Evolutionary conservation across 1,140 invertebrate species (phyloP), one percentile per base, ranked within the genome.

Genomic region (Acarapis woodi): DNA sequence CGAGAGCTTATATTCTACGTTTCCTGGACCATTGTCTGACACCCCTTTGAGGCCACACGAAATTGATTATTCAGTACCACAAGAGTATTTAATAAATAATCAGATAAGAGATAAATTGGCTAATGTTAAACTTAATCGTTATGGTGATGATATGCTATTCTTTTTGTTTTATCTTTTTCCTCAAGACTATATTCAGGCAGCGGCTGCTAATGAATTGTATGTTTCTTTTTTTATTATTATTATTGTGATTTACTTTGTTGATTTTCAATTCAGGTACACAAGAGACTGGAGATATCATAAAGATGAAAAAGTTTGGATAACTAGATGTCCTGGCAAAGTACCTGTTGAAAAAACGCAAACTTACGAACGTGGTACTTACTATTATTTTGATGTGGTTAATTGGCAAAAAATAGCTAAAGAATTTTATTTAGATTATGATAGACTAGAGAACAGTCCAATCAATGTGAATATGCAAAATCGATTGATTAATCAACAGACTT

Each of bases 91-190:
- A 53, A 93, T 94, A 49, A 96, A 93, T 49, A 55, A 57, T 39
- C 59, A 51, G 42, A 66, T 66, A 42, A 49, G 48, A 47, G 57
- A 49, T 53, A 59, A 96, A 62, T 62, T 99, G 53, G 79, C 87
- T 40, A 75, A 78, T 48, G 67, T 96, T 51, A 82, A 88, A 63
- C 62, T 96, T 52, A 82, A 73, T 61, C 71, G 85, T 59, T 90
- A 96, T 61, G 85, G 88, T 56, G 90, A 99, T 60, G 90, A 99
- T 63, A 65, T 96, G 49, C 65, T 97, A 46, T 99, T 99, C 66
- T 97, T 87, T 62, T 68, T 97, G 58, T 99, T 96, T 65, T 99
- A 97, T 59, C 93, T 85, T 59, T 93, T 85, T 62, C 77, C 85
- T 49, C 83, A 85, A 48, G 90, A 99, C 65, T 70, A 87, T 44